A percentile compares a stretch with the other conserved stretches of the same genome.
phyloP scores from a whole-genome alignment of 2,888 invertebrate genomes.

The Smittia sp. region DNA sequence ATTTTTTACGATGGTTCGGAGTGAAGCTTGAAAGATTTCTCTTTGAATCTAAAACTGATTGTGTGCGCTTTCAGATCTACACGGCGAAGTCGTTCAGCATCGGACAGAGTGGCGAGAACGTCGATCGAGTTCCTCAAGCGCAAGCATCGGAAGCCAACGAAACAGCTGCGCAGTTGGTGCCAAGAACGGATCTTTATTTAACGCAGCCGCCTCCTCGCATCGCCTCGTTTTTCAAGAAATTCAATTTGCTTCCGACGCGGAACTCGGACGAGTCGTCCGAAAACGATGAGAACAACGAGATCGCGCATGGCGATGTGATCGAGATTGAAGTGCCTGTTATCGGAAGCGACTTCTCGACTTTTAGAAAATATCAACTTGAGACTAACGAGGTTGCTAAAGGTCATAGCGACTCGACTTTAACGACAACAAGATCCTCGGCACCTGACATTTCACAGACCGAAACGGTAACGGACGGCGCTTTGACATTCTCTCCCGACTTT shows the following conservation, averaged over 20 bases:
- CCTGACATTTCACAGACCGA: background rate
- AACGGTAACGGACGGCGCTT: background rate
- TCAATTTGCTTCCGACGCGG: background rate
- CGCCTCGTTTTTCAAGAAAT: slow-evolving; percentile 16
- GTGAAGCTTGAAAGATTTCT: background rate
- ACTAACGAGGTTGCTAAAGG: background rate
- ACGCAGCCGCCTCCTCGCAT: background rate
- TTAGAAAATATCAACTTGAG: background rate
- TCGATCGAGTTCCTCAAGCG: background rate
- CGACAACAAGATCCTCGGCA: background rate
- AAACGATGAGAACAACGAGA: background rate
- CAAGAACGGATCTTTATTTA: slow-evolving; percentile 8
- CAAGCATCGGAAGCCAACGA: background rate
- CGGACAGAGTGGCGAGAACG: background rate
- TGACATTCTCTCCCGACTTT: slow-evolving; percentile 24
- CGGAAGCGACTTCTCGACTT: slow-evolving; percentile 14
- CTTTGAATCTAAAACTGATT: background rate
- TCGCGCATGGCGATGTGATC: slow-evolving; percentile 7
- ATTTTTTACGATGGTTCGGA: slow-evolving; percentile 38
- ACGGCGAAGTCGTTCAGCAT: slow-evolving; percentile 25
- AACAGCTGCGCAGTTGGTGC: background rate
- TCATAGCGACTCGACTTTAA: background rate
- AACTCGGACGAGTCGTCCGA: background rate
- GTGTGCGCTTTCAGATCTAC: slow-evolving; percentile 15
- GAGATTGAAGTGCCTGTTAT: slow-evolving; percentile 36